Evolutionary conservation across 2,888 invertebrate genomes (phyloP).

Genomic region (Plebejus argus): DNA sequence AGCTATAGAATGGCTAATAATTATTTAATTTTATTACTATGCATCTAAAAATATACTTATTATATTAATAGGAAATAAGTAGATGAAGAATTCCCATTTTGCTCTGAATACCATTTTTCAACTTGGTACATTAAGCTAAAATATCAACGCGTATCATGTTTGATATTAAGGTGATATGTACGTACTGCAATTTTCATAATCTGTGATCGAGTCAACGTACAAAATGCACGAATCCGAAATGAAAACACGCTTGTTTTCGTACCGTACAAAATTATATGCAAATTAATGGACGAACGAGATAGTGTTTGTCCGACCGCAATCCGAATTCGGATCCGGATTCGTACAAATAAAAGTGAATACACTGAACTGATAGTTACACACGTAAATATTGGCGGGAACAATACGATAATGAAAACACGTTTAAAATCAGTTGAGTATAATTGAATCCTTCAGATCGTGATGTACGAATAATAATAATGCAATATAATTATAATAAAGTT

Average conservation of each 20-base stretch:
- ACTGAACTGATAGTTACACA: constrained; percentile 23
- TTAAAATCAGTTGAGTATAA: constrained; percentile 18
- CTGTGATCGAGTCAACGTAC: constrained; percentile 22
- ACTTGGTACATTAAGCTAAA: no score
- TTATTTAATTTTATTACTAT: no score
- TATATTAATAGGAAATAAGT: no score
- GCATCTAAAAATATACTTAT: no score
- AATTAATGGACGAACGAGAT: constrained; percentile 40
- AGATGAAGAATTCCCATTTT: no score
- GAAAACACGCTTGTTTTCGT: constrained; percentile 30
- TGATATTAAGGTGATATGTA: not conserved
- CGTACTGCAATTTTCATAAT: constrained; percentile 9
- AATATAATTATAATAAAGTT: no score
- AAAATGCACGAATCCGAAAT: constrained; percentile 26
- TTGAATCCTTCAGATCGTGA: constrained; percentile 6
- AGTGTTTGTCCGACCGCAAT: constrained; percentile 41
- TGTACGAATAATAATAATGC: not conserved
- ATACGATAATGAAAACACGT: constrained; percentile 28
- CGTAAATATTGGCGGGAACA: constrained; percentile 26
- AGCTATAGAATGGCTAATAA: no score
- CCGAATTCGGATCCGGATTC: constrained; percentile 31
- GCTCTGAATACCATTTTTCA: no score
- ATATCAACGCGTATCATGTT: not conserved
- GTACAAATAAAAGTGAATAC: constrained; percentile 30
- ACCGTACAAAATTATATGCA: constrained; percentile 41